Evolutionary conservation across 2,113 vertebrate species (phyloP), one percentile per base, ranked within the genome.

Genomic region (Planiliza haematocheilus): DNA sequence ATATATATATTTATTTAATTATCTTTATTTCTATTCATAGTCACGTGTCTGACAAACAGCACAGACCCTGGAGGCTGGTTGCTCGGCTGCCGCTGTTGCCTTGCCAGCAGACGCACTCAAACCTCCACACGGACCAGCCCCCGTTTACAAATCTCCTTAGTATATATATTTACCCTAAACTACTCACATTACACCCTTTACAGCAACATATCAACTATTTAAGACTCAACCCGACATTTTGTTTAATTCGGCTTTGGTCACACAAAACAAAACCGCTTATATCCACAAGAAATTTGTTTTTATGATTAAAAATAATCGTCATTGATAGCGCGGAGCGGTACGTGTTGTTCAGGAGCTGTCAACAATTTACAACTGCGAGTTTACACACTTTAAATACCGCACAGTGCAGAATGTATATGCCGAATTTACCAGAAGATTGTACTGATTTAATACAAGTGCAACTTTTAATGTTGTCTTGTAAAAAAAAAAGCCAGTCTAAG

Each of bases 31-130:
- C 24, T 30, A 30, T 30, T 30, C 24, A 30, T 5, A 30, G 24
- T 5, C 24, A 58, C 10, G 1, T 45, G 9, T 30, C 38, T 6
- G 57, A 60, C 10, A 17, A 48, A 17, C 42, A 50, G 30, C 13
- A 20, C 36, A 18, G 36, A 14, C 11, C 12, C 38, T 5, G 38
- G 62, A 13, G 34, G 46, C 43, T 8, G 45, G 75, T 67, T 74
- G 74, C 79, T 24, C 0, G 11, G 82, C 10, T 64, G 63, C 73
- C 14, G 48, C 0, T 18, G 86, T 86, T 86, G 58, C 76, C 53
- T 13, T 62, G 81, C 10, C 76, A 77, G 2, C 69, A 45, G 71
- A 88, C 41, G 68, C 64, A 49, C 58, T 34, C 64, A 30, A 43
- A 16, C 1, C 5, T 0, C 14, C 48, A 37, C 0, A 2, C 5